phyloP scores from a whole-genome alignment of 2,888 invertebrate species.

The Lasioglossum leucozonium region DNA sequence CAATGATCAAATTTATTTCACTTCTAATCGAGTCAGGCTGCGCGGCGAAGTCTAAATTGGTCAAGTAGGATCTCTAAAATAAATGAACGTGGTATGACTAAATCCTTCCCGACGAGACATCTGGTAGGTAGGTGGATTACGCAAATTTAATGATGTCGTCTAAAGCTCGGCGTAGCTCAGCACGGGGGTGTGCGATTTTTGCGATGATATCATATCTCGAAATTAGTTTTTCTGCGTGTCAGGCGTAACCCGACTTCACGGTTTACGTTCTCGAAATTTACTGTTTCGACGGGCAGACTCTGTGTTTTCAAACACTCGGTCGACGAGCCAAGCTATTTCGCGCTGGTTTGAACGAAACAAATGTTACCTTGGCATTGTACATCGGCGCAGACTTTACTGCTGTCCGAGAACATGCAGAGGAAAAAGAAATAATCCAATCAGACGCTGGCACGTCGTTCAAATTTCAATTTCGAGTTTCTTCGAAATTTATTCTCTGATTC shows the following conservation, averaged over 20 bases:
- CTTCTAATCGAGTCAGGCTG: background rate
- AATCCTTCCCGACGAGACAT: conserved; percentile 25
- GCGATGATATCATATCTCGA: conserved; percentile 62
- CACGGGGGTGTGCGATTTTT: conserved; percentile 39
- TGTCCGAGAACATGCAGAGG: background rate
- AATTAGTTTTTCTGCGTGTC: conserved; percentile 39
- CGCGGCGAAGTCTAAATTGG: background rate
- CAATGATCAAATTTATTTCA: background rate
- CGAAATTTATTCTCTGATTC: background rate
- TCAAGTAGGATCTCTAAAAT: background rate
- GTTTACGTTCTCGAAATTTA: conserved; percentile 18
- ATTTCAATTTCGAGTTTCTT: background rate
- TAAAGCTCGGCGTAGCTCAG: conserved; percentile 14
- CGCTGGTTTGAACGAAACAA: background rate
- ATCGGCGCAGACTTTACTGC: background rate
- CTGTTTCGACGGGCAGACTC: background rate
- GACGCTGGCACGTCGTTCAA: background rate
- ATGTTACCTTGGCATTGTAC: background rate
- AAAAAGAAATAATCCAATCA: background rate
- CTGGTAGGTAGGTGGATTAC: conserved; percentile 43
- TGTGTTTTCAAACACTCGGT: background rate
- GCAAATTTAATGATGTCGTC: conserved; percentile 54
- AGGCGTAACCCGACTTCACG: background rate
- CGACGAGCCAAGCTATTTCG: background rate
- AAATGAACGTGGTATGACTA: conserved; percentile 14